phyloP scores from a whole-genome alignment of 2,113 vertebrate genomes.

The Cacatua alba region DNA sequence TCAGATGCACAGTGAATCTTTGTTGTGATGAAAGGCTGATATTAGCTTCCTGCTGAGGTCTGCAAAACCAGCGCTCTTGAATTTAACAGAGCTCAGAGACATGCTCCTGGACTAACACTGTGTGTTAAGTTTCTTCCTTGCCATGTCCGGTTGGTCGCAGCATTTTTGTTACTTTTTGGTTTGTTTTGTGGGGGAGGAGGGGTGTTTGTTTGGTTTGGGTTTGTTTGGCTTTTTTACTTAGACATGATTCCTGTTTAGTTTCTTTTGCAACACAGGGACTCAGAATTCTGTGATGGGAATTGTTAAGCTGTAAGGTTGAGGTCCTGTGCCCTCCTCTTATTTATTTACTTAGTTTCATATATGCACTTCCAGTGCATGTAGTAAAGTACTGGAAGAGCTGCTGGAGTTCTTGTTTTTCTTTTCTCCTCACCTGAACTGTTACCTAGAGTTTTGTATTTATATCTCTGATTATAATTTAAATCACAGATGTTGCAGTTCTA shows the following conservation, averaged over 20 bases:
- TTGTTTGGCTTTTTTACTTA: background rate
- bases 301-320: background rate
- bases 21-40: constrained; percentile 44
- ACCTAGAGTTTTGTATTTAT: background rate
- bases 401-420: background rate
- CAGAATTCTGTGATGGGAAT: background rate
- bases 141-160: background rate
- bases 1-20: constrained; percentile 37
- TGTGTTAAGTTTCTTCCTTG: background rate
- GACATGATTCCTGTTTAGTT: background rate
- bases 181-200: accelerated
- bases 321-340: background rate
- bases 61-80: background rate
- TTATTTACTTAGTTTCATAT: background rate
- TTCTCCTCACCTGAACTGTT: background rate
- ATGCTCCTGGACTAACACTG: background rate
- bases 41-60: constrained; percentile 20
- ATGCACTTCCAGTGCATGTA: accelerated
- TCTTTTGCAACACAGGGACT: background rate
- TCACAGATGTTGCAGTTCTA: background rate
- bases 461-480: background rate
- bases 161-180: background rate
- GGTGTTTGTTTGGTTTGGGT: background rate
- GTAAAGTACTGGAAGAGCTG: background rate
- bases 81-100: background rate